Base-by-base conservation (phyloP, 2,797 vertebrate genomes). In the Tamandua tetradactyla region DNA sequence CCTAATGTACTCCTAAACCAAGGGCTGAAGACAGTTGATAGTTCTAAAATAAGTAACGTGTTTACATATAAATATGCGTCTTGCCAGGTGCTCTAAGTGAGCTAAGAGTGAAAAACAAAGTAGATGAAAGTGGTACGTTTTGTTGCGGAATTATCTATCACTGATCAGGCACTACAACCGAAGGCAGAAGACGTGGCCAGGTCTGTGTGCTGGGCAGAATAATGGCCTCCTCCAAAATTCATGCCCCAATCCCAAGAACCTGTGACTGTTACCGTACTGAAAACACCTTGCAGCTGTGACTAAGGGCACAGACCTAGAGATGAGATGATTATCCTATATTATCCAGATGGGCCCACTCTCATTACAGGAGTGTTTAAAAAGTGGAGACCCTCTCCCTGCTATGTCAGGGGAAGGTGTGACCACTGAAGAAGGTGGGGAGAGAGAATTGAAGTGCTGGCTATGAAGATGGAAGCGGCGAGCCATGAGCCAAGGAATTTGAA, bases 11-110 rank as follows among this genome's bases (percentile, higher is more conserved):
- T 75, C 22, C 61, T 81, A 11, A 80, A 20, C 30, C 42, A 47
- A 85, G 17, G 30, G 69, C 1, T 42, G 18, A 66, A 87, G 17
- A 20, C 32, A 80, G 30, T 30, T 61, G 64, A 40, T 72, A 32
- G 27, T 91, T 78, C 57, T 37, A 87, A 91, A 61, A 47, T 74
- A 91, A 84, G 17, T 17, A 42, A 57, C 87, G 78, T 86, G 13
- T 55, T 69, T 83, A 74, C 23, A 78, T 14, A 88, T 87, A 35
- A 76, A 85, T 52, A 89, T 71, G 14, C n/a, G 71, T 95, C 64
- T 91, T 59, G 59, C 61, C 66, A 87, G 94, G 42, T 84, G 32
- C 35, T 95, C 93, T 72, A 68, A n/a, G 25, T 71, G 47, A 71
- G 0, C 47, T 89, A 75, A 55, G 87, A 95, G 66, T 69, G 57